Evolutionary conservation across 2,888 invertebrate genomes (phyloP).

Genomic region (Aromia moschata): DNA sequence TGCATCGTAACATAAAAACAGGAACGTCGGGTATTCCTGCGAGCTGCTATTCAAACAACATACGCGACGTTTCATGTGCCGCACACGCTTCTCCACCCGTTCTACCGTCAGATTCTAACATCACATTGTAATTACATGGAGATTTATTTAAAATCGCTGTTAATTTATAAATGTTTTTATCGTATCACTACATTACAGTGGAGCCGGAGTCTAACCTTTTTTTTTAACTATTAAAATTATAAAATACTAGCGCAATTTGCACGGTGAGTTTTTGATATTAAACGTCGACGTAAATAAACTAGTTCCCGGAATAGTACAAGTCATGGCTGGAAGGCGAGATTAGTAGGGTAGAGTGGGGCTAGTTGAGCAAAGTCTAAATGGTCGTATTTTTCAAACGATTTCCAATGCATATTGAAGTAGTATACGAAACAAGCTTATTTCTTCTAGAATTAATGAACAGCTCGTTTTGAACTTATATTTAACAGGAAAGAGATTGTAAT

Average conservation of each 20-base stretch:
- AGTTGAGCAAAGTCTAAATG: no score
- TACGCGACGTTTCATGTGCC: no score
- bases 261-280: conserved; percentile 18
- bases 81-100: no score
- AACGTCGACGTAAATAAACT: conserved; percentile 11
- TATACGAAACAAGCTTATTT: no score
- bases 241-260: conserved; percentile 23
- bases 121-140: conserved; percentile 23
- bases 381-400: no score
- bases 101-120: neutral
- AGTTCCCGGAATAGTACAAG: conserved; percentile 6
- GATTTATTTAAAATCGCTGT: conserved; percentile 23
- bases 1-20: neutral
- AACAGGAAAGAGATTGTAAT: no score
- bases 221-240: conserved; percentile 16
- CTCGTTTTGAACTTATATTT: no score
- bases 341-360: no score
- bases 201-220: conserved; percentile 10
- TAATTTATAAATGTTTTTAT: conserved; percentile 19
- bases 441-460: no score
- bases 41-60: no score
- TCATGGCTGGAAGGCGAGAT: neutral
- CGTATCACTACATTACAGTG: conserved; percentile 4
- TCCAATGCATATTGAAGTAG: no score
- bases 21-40: neutral